Conservation (phyloP, 2,888 invertebrate species). For the Punctoribates punctum region DNA sequence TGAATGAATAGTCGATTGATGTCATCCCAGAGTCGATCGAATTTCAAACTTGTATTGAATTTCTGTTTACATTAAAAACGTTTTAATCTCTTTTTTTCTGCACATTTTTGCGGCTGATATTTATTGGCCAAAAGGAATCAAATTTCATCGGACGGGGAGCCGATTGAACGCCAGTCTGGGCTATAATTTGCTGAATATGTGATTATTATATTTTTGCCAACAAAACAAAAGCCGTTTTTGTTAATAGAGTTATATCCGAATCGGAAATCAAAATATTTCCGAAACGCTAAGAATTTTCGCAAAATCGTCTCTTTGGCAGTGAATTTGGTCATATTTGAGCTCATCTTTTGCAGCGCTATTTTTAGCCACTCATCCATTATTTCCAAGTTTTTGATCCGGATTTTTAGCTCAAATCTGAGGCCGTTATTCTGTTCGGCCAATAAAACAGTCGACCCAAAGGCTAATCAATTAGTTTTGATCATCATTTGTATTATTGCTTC, state of each 20-base stretch:
- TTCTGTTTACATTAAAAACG: neutral
- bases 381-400: neutral
- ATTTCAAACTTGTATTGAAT: constrained; percentile 5
- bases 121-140: neutral
- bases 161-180: neutral
- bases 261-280: constrained; percentile 1
- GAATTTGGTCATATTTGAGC: neutral
- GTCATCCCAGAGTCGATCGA: neutral
- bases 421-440: too few species aligned
- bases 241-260: constrained; percentile 10
- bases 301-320: neutral
- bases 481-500: too few species aligned
- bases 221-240: neutral
- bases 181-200: too few species aligned
- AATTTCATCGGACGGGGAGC: neutral
- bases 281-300: neutral
- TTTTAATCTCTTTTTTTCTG: neutral
- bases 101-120: neutral
- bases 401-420: neutral
- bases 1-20: neutral
- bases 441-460: too few species aligned
- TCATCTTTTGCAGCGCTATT: neutral
- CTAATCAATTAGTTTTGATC: neutral
- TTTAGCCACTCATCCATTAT: neutral
- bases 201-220: too few species aligned